phyloP scores from a whole-genome alignment of 2,797 vertebrate genomes.

The Myotis pilosus region DNA sequence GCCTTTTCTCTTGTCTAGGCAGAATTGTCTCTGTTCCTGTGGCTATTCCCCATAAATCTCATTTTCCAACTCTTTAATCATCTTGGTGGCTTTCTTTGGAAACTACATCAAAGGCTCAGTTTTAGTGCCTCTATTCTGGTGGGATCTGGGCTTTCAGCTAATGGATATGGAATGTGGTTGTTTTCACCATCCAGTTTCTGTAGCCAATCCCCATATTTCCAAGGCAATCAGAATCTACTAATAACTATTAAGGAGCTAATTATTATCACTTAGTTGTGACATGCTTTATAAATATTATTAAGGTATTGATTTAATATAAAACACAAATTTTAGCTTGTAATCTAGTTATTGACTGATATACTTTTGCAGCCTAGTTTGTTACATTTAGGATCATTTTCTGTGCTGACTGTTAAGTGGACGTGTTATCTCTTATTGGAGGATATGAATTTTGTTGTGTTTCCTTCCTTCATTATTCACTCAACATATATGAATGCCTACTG shows the following conservation, averaged over 20 bases:
- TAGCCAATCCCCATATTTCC: slow-evolving; percentile 67
- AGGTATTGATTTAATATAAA: slow-evolving; percentile 66
- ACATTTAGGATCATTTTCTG: slow-evolving; percentile 44
- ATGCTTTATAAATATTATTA: slow-evolving; percentile 72
- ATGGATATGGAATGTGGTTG: slow-evolving; percentile 78
- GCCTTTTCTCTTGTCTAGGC: slow-evolving; percentile 73
- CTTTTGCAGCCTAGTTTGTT: slow-evolving; percentile 1
- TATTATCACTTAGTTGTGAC: slow-evolving; percentile 70
- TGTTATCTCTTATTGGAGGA: neutral
- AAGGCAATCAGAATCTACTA: slow-evolving; percentile 69
- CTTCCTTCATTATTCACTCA: slow-evolving; percentile 20
- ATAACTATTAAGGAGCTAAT: slow-evolving; percentile 62
- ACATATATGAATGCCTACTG: neutral
- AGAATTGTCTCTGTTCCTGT: slow-evolving; percentile 71
- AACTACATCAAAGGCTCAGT: slow-evolving; percentile 72
- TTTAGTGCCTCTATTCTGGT: slow-evolving; percentile 78
- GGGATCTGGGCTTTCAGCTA: slow-evolving; percentile 73
- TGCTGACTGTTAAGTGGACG: slow-evolving; percentile 3
- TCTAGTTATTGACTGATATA: slow-evolving; percentile 3
- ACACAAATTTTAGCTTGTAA: slow-evolving; percentile 53
- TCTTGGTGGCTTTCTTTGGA: slow-evolving; percentile 76
- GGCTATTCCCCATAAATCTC: slow-evolving; percentile 72
- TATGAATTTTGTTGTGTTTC: slow-evolving; percentile 35
- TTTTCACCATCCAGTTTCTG: slow-evolving; percentile 74
- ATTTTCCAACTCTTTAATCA: slow-evolving; percentile 77